phyloP scores from a whole-genome alignment of 2,113 vertebrate species.

The Nymphicus hollandicus region DNA sequence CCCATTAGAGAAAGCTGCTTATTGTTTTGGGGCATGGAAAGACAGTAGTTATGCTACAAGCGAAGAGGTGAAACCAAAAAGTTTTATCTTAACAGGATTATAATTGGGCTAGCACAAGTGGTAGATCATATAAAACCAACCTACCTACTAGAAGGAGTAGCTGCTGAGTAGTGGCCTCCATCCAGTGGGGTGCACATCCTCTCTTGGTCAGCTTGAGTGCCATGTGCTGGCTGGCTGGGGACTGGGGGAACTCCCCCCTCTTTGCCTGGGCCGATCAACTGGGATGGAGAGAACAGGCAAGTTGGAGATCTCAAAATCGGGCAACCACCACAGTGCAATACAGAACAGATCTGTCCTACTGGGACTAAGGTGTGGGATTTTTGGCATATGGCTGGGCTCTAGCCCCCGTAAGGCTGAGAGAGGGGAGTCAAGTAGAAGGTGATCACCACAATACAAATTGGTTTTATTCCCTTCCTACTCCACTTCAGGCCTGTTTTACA shows the following conservation, averaged over 20 bases:
- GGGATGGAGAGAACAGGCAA: slow-evolving; percentile 4
- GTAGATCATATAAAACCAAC: not conserved
- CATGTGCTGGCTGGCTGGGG: slow-evolving; percentile 82
- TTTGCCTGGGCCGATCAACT: slow-evolving; percentile 84
- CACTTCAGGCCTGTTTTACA: not conserved
- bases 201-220: slow-evolving; percentile 82
- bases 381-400: not conserved
- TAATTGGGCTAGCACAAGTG: not conserved
- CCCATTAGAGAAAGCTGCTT: not conserved
- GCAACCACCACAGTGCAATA: not conserved
- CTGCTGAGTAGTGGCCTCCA: slow-evolving; percentile 71
- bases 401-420: not conserved
- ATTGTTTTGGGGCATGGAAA: not conserved
- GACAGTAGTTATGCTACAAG: not conserved
- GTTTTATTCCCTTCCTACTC: not conserved
- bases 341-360: not conserved
- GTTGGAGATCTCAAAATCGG: not conserved
- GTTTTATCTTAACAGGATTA: not conserved
- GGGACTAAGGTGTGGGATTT: not conserved
- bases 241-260: slow-evolving; percentile 83
- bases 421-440: not conserved
- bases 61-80: not conserved
- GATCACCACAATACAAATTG: not conserved
- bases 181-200: slow-evolving; percentile 75
- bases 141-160: slow-evolving; percentile 83